Evolutionary conservation across 2,888 invertebrate genomes (phyloP).

Genomic region (Blera fallax): DNA sequence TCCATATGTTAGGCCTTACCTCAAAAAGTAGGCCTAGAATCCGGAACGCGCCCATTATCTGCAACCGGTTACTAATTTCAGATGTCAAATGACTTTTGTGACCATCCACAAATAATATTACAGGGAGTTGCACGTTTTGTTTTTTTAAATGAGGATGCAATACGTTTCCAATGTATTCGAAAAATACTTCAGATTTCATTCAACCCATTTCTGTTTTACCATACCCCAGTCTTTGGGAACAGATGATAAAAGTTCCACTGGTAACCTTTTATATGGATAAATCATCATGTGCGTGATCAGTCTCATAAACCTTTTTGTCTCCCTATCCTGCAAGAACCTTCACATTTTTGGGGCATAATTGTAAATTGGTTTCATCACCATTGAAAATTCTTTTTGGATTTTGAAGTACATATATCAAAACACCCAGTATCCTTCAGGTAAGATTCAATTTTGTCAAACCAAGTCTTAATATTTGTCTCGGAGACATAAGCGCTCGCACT

Average conservation of each 20-base stretch:
- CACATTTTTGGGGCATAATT: not conserved
- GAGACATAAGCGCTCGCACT: not conserved
- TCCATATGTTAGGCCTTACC: too few relatives aligned
- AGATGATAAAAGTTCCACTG: conserved; percentile 11
- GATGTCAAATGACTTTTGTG: conserved; percentile 1
- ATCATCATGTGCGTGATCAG: too few relatives aligned
- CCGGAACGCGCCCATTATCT: too few relatives aligned
- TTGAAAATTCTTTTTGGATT: not conserved
- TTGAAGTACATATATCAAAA: not conserved
- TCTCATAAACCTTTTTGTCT: too few relatives aligned
- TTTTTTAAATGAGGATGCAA: conserved; percentile 73
- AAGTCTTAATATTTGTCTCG: not conserved
- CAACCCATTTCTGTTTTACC: conserved; percentile 79
- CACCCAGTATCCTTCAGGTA: too few relatives aligned
- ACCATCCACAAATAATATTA: not conserved
- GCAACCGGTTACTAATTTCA: not conserved
- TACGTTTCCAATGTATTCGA: conserved; percentile 51
- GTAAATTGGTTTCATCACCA: not conserved
- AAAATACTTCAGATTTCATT: conserved; percentile 78
- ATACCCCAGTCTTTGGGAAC: conserved; percentile 11
- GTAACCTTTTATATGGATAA: not conserved
- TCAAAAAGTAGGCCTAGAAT: too few relatives aligned
- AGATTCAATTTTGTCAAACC: too few relatives aligned
- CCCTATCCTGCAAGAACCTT: too few relatives aligned
- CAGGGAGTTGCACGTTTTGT: not conserved